phyloP scores from a whole-genome alignment of 2,888 invertebrate species.

The Drosophila paramelanica region DNA sequence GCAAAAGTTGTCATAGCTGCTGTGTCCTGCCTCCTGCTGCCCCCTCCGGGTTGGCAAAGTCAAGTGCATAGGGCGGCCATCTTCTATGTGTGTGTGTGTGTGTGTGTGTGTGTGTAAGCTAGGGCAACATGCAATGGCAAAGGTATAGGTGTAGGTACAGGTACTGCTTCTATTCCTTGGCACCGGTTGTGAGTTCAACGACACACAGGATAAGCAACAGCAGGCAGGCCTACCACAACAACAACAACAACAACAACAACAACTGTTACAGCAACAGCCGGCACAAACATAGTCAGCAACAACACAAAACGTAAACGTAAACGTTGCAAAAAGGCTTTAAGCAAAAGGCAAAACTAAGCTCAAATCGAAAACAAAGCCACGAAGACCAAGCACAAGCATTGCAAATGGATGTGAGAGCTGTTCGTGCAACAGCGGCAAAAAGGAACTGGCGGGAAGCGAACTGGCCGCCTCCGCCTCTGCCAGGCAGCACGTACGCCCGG shows the following conservation, averaged over 20 bases:
- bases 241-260: conserved; percentile 36
- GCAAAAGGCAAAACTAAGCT: conserved; percentile 63
- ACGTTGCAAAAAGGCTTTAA: conserved; percentile 73
- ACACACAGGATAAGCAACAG: conserved; percentile 75
- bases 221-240: conserved; percentile 58
- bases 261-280: conserved; percentile 65
- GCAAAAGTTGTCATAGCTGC: conserved; percentile 61
- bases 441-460: conserved; percentile 11
- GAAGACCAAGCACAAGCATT: conserved; percentile 49
- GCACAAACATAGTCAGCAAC: conserved; percentile 61
- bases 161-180: conserved; percentile 52
- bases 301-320: conserved; percentile 54
- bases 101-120: not conserved
- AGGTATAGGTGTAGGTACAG: conserved; percentile 31
- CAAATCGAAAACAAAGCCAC: conserved; percentile 74
- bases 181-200: conserved; percentile 66
- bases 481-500: conserved; percentile 42
- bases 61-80: conserved; percentile 60
- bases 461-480: not conserved
- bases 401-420: conserved; percentile 32
- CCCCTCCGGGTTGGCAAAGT: conserved; percentile 55
- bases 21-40: conserved; percentile 27
- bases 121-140: conserved; percentile 64
- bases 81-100: not conserved
- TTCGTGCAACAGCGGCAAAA: conserved; percentile 9